Percentiles rank a stretch among this genome's conserved stretches.
These are phyloP conservation scores for Dendrolimus pini DNA, from an alignment of 2,888 invertebrate genomes.

Conservation along the genomic window DNA sequence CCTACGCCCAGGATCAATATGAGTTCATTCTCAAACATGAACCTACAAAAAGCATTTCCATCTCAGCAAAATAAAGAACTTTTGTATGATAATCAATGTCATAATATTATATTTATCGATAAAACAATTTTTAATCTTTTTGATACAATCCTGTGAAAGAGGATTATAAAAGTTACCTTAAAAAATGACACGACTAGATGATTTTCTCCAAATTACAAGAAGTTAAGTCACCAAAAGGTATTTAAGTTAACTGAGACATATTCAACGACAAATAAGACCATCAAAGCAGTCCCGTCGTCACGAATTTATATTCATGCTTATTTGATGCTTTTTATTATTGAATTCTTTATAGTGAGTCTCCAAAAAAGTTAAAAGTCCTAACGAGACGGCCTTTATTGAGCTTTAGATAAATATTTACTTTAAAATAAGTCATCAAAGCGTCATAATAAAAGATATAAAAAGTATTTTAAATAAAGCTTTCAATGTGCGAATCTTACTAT, in stretches of 20 bases:
- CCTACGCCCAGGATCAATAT: no score
- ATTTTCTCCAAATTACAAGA: no score
- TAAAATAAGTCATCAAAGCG: slow-evolving; percentile 47
- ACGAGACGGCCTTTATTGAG: slow-evolving; percentile 38
- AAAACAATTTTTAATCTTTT: no score
- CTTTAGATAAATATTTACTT: slow-evolving; percentile 40
- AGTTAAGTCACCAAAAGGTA: background rate
- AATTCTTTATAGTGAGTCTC: background rate
- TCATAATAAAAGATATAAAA: slow-evolving; percentile 23
- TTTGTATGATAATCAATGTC: no score
- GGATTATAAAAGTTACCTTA: no score
- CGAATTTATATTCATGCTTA: background rate
- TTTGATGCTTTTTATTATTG: background rate
- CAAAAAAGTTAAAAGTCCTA: slow-evolving; percentile 17
- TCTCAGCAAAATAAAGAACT: no score
- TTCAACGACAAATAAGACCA: background rate
- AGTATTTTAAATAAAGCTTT: slow-evolving; percentile 16
- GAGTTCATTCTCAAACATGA: no score
- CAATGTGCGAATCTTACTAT: slow-evolving; percentile 8
- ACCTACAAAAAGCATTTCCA: no score
- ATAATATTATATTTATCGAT: no score
- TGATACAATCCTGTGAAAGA: no score
- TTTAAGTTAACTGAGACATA: background rate
- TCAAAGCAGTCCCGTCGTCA: background rate
- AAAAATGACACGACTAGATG: no score